A percentile compares a stretch with the other conserved stretches of the same genome.
Evolutionary conservation across 2,113 vertebrate genomes (phyloP).

Genomic region (Triplophysa tibetana): DNA sequence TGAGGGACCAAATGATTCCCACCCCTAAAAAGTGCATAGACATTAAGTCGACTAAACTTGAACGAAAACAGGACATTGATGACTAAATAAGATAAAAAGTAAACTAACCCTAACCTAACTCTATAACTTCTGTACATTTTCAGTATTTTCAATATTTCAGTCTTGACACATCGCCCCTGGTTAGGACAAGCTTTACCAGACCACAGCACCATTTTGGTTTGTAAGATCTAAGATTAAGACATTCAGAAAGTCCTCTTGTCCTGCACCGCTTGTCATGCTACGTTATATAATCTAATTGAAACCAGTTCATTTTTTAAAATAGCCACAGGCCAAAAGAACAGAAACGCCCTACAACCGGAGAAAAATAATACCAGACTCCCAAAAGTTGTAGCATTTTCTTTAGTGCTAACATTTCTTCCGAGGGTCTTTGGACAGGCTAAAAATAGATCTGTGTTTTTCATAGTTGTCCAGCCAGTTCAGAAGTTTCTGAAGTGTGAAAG

Average conservation of each 20-base stretch:
- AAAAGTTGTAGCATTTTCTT: background rate
- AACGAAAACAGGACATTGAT: too few species aligned
- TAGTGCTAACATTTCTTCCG: background rate
- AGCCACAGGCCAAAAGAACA: background rate
- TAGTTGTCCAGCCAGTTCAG: background rate
- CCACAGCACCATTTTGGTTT: background rate
- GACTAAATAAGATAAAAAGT: too few species aligned
- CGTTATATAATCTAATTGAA: slow-evolving; percentile 51
- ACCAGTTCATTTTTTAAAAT: slow-evolving; percentile 45
- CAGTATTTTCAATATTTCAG: too few species aligned
- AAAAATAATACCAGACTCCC: background rate
- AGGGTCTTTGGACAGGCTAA: background rate
- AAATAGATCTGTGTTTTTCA: slow-evolving; percentile 3
- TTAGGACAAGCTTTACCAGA: too few species aligned
- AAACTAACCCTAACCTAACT: too few species aligned
- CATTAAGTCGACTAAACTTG: too few species aligned
- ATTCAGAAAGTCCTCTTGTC: slow-evolving; percentile 20
- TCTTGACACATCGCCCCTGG: too few species aligned
- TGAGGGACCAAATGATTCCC: too few species aligned
- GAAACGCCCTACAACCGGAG: slow-evolving; percentile 15
- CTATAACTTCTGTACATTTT: too few species aligned
- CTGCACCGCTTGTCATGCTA: background rate
- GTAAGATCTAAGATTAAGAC: slow-evolving; percentile 8
- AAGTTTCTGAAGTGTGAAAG: slow-evolving; percentile 1
- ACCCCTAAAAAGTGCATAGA: too few species aligned